Conservation (phyloP, 1,140 invertebrate species). For the Plectrocnemia conspersa region DNA sequence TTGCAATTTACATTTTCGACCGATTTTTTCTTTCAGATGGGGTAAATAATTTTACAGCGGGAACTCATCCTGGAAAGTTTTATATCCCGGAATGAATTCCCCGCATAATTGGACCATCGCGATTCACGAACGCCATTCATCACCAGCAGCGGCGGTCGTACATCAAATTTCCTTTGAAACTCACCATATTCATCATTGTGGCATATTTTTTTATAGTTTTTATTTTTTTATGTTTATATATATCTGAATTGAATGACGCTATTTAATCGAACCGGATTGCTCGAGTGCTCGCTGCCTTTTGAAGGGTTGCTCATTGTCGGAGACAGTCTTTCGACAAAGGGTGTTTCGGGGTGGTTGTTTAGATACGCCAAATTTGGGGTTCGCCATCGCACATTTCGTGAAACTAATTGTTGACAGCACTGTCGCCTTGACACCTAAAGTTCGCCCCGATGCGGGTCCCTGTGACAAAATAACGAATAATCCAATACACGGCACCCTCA, state of each 20-base stretch:
- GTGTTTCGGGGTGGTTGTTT: neutral
- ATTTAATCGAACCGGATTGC: no score
- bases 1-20: conserved; percentile 23
- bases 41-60: conserved; percentile 22
- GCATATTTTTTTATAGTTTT: conserved; percentile 3
- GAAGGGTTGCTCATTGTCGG: neutral
- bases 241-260: no score
- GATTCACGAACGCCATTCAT: neutral
- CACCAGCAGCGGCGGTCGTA: no score
- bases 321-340: neutral
- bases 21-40: conserved; percentile 14
- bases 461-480: conserved; percentile 19
- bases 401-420: conserved; percentile 35
- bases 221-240: no score
- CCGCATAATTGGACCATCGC: neutral
- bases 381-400: conserved; percentile 30
- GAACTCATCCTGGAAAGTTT: conserved; percentile 4
- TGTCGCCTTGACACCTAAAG: conserved; percentile 32
- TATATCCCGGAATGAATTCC: conserved; percentile 3
- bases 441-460: conserved; percentile 22
- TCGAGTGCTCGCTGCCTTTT: no score
- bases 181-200: neutral
- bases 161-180: neutral
- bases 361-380: conserved; percentile 9
- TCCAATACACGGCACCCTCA: conserved; percentile 25